phyloP scores from a whole-genome alignment of 1,140 invertebrate genomes.

The Drosophila murphyi region DNA sequence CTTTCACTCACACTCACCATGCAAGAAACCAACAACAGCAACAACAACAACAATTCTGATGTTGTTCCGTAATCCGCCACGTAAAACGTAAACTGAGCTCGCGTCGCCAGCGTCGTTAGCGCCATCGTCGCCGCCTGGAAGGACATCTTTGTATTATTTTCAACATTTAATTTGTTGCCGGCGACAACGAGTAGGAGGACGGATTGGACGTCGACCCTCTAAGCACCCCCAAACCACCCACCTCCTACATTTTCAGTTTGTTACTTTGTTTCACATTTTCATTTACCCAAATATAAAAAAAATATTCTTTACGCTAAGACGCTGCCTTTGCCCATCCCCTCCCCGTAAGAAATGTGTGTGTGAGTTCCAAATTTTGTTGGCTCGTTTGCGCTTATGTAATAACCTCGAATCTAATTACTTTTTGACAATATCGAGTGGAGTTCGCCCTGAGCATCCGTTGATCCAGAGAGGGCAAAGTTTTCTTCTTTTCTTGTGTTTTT shows the following conservation, averaged over 20 bases:
- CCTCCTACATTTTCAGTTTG: conserved; percentile 28
- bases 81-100: conserved; percentile 75
- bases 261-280: conserved; percentile 74
- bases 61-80: conserved; percentile 62
- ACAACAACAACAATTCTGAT: conserved; percentile 17
- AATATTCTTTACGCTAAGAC: conserved; percentile 36
- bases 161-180: conserved; percentile 82
- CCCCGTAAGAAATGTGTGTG: conserved; percentile 21
- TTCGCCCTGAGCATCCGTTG: background rate
- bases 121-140: conserved; percentile 52
- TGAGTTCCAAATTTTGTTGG: conserved; percentile 56
- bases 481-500: conserved; percentile 4
- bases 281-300: conserved; percentile 50
- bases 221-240: conserved; percentile 3
- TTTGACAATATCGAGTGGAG: conserved; percentile 67
- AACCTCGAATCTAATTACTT: conserved; percentile 81
- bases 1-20: background rate
- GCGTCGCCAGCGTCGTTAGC: conserved; percentile 64
- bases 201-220: conserved; percentile 44
- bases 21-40: background rate
- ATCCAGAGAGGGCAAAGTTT: background rate
- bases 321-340: background rate
- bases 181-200: conserved; percentile 48
- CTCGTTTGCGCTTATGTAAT: conserved; percentile 76
- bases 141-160: conserved; percentile 83